A percentile compares a stretch with the other conserved stretches of the same genome.
phyloP scores from a whole-genome alignment of 2,797 vertebrate species.

The Chloroceryle amazona region DNA sequence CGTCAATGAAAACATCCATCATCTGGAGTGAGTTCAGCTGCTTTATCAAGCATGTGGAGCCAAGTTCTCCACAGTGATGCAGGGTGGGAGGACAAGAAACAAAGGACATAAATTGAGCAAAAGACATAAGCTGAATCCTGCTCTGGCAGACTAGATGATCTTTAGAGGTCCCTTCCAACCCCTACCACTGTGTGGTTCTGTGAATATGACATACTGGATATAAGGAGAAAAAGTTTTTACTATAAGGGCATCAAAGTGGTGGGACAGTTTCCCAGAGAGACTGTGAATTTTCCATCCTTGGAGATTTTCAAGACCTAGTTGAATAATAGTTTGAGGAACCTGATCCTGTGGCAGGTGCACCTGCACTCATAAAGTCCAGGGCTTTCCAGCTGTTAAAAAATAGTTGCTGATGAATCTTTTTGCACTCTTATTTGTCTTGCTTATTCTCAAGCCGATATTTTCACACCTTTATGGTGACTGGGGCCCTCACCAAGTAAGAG shows the following conservation, averaged over 20 bases:
- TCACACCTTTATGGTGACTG: too few relatives aligned
- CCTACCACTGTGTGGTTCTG: too few relatives aligned
- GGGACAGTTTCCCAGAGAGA: not conserved
- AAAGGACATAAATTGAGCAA: not conserved
- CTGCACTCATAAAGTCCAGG: too few relatives aligned
- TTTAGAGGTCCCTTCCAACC: too few relatives aligned
- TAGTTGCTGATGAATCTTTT: too few relatives aligned
- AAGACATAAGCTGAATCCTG: not conserved
- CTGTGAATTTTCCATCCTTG: not conserved
- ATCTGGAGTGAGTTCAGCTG: not conserved
- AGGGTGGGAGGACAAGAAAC: not conserved
- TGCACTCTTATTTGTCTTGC: too few relatives aligned
- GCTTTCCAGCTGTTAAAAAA: too few relatives aligned
- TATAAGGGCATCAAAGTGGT: fast-evolving
- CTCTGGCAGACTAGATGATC: too few relatives aligned
- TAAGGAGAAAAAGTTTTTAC: not conserved
- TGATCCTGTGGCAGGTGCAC: not conserved
- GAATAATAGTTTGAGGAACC: not conserved
- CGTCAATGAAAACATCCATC: not conserved
- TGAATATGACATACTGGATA: not conserved
- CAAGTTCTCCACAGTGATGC: not conserved
- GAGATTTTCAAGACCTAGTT: not conserved
- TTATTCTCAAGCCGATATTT: too few relatives aligned
- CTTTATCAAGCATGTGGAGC: not conserved
- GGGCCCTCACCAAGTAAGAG: too few relatives aligned